A percentile compares a stretch with the other conserved stretches of the same genome.
Conservation (phyloP, 2,113 vertebrate genomes). For the Tapirus terrestris region DNA sequence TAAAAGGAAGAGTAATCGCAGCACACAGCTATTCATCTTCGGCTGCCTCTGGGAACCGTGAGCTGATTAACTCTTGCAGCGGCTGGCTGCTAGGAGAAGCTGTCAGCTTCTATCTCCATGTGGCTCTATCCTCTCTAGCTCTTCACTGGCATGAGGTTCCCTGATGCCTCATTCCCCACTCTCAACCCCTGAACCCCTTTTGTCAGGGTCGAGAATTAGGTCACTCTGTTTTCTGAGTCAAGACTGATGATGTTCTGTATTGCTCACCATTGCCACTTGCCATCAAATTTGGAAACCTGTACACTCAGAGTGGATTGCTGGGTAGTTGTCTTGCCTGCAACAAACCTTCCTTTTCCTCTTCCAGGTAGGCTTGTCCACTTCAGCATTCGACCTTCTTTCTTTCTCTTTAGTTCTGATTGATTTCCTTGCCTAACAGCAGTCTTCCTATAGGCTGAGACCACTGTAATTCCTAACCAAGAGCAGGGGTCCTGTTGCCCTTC, state of each 20-base stretch:
- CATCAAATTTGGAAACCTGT: background rate
- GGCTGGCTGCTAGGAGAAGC: constrained; percentile 39
- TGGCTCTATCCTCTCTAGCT: background rate
- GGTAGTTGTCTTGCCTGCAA: background rate
- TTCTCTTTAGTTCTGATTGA: background rate
- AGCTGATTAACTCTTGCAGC: constrained; percentile 71
- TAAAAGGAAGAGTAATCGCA: constrained; percentile 76
- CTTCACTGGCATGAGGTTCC: background rate
- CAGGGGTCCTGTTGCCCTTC: background rate
- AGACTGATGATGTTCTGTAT: background rate
- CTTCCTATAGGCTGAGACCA: background rate
- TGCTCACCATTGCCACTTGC: background rate
- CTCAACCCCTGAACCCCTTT: background rate
- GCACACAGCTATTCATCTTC: constrained; percentile 70
- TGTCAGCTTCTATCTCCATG: background rate
- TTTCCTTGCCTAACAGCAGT: background rate
- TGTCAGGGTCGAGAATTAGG: background rate
- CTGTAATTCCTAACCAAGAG: background rate
- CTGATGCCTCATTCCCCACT: background rate
- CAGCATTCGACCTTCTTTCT: background rate
- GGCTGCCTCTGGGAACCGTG: background rate
- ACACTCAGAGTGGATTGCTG: background rate
- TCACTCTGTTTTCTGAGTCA: background rate
- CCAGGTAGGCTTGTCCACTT: background rate
- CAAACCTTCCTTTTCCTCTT: background rate